These are phyloP conservation scores for Chloropsis cyanopogon DNA, from an alignment of 2,113 vertebrate species.

Conservation along the genomic window DNA sequence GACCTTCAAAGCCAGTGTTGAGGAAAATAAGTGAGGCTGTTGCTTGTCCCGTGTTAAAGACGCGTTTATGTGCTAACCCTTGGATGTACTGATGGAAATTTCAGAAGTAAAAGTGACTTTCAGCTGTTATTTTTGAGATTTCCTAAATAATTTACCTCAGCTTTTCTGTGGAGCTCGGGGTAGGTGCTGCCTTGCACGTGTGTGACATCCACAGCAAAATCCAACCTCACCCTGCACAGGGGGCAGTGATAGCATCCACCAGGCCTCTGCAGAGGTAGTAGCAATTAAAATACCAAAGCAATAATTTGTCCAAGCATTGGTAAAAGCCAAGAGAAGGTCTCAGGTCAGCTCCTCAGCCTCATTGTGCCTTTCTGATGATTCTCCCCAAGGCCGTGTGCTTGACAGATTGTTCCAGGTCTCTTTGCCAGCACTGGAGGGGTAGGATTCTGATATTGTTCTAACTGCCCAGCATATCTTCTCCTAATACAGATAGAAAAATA, in stretches of 20 bases:
- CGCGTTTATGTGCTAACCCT: neutral
- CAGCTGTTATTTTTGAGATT: neutral
- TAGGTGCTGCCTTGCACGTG: neutral
- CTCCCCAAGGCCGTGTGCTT: neutral
- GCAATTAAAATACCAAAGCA: neutral
- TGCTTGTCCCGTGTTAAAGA: neutral
- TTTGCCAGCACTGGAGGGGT: neutral
- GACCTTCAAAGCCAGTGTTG: neutral
- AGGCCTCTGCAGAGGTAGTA: neutral
- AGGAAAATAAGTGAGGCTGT: neutral
- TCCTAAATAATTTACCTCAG: neutral
- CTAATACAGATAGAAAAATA: neutral
- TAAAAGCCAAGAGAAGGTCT: neutral
- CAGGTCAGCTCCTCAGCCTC: rapidly evolving
- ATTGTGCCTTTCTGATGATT: neutral
- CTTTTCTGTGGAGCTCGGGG: neutral
- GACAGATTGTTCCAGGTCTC: neutral
- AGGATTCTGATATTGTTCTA: neutral
- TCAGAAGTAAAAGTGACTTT: neutral
- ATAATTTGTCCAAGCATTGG: neutral
- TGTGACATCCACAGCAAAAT: neutral
- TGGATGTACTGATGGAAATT: neutral
- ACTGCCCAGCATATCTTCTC: neutral
- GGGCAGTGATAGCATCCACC: neutral
- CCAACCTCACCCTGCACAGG: neutral